phyloP scores from a whole-genome alignment of 2,797 vertebrate genomes.

The Microctenopoma stevenorrisi region DNA sequence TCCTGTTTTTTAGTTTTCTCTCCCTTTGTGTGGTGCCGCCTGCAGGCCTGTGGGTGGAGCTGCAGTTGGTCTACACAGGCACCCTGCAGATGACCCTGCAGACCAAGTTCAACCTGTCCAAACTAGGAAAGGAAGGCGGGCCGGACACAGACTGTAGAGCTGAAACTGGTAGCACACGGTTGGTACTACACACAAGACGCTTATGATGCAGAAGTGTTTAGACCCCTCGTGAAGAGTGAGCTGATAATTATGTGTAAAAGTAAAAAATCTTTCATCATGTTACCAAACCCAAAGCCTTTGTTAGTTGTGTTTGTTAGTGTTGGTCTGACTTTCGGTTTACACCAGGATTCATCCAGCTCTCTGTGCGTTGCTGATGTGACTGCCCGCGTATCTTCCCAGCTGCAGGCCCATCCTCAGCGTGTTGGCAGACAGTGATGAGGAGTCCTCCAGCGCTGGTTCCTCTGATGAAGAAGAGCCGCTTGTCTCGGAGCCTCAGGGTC shows the following conservation, averaged over 20 bases:
- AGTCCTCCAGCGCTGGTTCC: constrained; percentile 91
- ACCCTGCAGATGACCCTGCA: constrained; percentile 92
- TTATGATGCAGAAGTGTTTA: neutral
- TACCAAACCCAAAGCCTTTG: neutral
- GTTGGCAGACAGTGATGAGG: constrained; percentile 90
- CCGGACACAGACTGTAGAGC: constrained; percentile 66
- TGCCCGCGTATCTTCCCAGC: constrained; percentile 38
- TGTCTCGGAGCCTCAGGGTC: constrained; percentile 74
- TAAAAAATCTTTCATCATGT: neutral
- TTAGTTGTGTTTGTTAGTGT: constrained; percentile 1
- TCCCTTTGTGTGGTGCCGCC: constrained; percentile 36
- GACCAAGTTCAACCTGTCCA: constrained; percentile 92
- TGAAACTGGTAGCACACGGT: constrained; percentile 78
- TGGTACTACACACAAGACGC: constrained; percentile 41
- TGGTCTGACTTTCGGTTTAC: neutral
- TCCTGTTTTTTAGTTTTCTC: constrained; percentile 46
- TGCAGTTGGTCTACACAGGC: constrained; percentile 89
- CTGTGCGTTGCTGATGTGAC: neutral
- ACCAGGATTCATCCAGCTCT: neutral
- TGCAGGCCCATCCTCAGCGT: constrained; percentile 78
- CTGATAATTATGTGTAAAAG: no score
- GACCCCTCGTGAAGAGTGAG: no score
- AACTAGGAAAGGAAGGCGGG: constrained; percentile 87
- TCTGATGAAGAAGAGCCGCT: constrained; percentile 89
- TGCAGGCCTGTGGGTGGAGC: constrained; percentile 90